These are phyloP conservation scores for Oligia latruncula DNA, from an alignment of 2,888 invertebrate species.

Conservation along the genomic window DNA sequence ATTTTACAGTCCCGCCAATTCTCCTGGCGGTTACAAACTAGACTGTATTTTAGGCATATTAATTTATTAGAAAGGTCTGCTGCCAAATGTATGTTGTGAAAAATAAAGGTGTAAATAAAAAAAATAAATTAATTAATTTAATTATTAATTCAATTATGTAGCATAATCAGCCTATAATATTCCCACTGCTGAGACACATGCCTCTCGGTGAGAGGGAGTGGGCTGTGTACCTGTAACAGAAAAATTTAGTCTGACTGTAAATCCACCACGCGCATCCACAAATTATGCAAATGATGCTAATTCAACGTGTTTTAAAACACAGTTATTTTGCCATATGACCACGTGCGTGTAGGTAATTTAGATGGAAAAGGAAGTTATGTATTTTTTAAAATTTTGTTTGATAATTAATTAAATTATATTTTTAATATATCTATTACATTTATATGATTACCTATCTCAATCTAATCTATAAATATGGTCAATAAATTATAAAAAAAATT, in stretches of 20 bases:
- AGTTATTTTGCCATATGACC: neutral
- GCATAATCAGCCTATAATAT: neutral
- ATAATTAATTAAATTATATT: slow-evolving; percentile 2
- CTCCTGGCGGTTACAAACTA: neutral
- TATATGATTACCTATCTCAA: neutral
- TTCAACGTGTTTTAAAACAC: neutral
- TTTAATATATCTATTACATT: neutral
- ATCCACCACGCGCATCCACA: neutral
- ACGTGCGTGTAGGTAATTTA: neutral
- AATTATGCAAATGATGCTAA: neutral
- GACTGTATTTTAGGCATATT: slow-evolving; percentile 3
- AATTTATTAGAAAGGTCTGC: neutral
- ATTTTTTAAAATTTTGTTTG: slow-evolving; percentile 20
- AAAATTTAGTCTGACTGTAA: neutral
- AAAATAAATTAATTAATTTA: too few relatives aligned
- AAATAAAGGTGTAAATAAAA: slow-evolving; percentile 6
- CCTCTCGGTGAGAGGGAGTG: too few relatives aligned
- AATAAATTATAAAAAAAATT: slow-evolving; percentile 30
- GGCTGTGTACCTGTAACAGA: too few relatives aligned
- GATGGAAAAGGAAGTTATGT: neutral
- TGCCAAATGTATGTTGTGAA: neutral
- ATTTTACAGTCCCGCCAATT: neutral
- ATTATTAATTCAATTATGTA: neutral
- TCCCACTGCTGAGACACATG: too few relatives aligned
- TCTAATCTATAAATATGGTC: slow-evolving; percentile 4